Conservation (phyloP, 2,888 invertebrate genomes). For the Cabera pusaria region DNA sequence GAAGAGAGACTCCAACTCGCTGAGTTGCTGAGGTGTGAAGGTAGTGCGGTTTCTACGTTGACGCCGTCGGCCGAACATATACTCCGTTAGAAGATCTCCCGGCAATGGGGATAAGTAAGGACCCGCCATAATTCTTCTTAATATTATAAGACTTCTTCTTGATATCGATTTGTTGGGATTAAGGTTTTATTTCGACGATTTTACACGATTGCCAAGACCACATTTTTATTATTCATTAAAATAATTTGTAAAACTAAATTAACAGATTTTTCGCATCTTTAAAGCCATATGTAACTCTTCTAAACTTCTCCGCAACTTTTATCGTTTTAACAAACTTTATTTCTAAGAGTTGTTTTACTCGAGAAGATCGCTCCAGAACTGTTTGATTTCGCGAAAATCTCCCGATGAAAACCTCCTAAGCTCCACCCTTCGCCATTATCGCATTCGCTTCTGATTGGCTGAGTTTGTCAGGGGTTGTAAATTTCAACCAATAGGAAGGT, state of each 20-base stretch:
- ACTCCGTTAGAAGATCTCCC: conserved; percentile 94
- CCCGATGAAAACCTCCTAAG: conserved; percentile 66
- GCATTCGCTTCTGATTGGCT: conserved; percentile 59
- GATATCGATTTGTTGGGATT: too few species aligned
- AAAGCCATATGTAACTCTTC: too few species aligned
- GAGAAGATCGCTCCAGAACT: conserved; percentile 58
- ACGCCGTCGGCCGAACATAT: conserved; percentile 95
- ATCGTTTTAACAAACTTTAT: conserved; percentile 38
- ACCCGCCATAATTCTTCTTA: conserved; percentile 91
- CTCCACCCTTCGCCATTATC: conserved; percentile 70
- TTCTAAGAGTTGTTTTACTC: conserved; percentile 40
- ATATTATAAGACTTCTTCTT: too few species aligned
- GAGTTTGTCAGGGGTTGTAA: conserved; percentile 65
- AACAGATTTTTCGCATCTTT: too few species aligned
- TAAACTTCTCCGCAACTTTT: conserved; percentile 46
- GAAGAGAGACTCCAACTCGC: conserved; percentile 95
- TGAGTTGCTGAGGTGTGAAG: conserved; percentile 96
- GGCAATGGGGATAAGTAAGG: conserved; percentile 93
- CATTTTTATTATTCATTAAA: not conserved
- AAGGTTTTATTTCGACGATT: not conserved
- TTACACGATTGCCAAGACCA: not conserved
- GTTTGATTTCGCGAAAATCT: conserved; percentile 65
- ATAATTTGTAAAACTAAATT: too few species aligned
- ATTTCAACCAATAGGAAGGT: conserved; percentile 59
- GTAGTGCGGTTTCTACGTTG: conserved; percentile 96